Evolutionary conservation across 1,140 invertebrate species (phyloP).

Genomic region (Reticulitermes speratus): DNA sequence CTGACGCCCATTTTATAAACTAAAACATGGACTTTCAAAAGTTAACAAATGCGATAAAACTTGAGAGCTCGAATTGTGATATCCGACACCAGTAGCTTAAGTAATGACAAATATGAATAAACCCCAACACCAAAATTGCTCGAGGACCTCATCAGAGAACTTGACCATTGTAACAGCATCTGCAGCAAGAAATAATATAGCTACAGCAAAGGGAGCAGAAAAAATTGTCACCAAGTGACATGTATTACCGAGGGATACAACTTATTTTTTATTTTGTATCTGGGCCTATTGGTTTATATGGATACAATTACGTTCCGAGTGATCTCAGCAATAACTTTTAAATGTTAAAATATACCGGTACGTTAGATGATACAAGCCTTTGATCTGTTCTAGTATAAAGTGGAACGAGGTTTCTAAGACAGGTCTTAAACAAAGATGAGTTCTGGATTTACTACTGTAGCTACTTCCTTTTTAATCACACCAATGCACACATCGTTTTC

Average conservation of each 20-base stretch:
- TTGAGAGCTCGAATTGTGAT: background rate
- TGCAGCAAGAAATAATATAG: background rate
- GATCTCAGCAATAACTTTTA: background rate
- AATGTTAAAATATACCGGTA: background rate
- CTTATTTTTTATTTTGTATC: background rate
- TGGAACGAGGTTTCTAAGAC: background rate
- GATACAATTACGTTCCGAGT: background rate
- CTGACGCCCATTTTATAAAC: background rate
- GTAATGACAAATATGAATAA: background rate
- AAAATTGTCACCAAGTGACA: background rate
- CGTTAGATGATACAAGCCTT: background rate
- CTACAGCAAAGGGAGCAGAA: background rate
- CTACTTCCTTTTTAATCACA: too few relatives aligned
- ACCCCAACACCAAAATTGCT: background rate
- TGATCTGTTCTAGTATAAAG: background rate
- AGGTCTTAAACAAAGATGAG: background rate
- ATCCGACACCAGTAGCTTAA: background rate
- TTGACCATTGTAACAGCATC: too few relatives aligned
- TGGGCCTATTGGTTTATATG: background rate
- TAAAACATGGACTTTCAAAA: background rate
- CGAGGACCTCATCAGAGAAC: background rate
- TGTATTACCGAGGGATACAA: background rate
- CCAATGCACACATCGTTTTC: too few relatives aligned
- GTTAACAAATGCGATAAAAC: background rate
- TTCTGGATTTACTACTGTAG: too few relatives aligned